Percentiles rank a stretch among this genome's conserved stretches.
phyloP scores from a whole-genome alignment of 2,113 vertebrate species.

The Cyprinus carpio region DNA sequence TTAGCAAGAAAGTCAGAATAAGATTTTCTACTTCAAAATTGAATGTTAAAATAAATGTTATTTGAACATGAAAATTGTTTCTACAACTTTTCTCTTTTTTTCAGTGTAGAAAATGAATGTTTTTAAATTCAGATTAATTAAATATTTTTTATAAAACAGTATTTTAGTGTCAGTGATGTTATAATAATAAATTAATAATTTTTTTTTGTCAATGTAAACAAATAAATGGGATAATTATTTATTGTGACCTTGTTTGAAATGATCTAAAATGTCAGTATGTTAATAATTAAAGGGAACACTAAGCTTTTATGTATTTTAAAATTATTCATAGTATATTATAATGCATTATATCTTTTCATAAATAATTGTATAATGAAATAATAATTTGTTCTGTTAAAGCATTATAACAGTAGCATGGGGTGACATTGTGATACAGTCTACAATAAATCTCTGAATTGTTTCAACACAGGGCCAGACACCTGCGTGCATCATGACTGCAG shows the following conservation, averaged over 20 bases:
- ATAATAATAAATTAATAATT: neutral
- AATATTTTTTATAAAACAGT: neutral
- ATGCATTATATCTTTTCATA: too few relatives aligned
- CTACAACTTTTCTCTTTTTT: too few relatives aligned
- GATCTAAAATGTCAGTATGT: too few relatives aligned
- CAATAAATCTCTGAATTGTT: neutral
- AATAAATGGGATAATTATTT: too few relatives aligned
- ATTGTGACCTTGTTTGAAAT: too few relatives aligned
- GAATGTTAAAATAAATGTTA: too few relatives aligned
- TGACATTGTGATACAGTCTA: neutral
- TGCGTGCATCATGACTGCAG: slow-evolving; percentile 40
- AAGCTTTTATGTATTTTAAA: too few relatives aligned
- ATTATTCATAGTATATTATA: too few relatives aligned
- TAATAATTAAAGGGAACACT: too few relatives aligned
- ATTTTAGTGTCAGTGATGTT: neutral
- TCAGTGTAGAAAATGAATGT: neutral
- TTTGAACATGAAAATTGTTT: too few relatives aligned
- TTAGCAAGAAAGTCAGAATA: too few relatives aligned
- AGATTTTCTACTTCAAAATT: too few relatives aligned
- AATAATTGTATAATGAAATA: neutral
- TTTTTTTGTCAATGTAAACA: neutral
- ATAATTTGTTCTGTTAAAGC: neutral
- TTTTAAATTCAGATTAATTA: neutral
- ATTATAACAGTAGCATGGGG: neutral
- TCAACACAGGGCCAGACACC: neutral